Evolutionary conservation across 2,888 invertebrate genomes (phyloP).

Genomic region (Heliconius cydno): DNA sequence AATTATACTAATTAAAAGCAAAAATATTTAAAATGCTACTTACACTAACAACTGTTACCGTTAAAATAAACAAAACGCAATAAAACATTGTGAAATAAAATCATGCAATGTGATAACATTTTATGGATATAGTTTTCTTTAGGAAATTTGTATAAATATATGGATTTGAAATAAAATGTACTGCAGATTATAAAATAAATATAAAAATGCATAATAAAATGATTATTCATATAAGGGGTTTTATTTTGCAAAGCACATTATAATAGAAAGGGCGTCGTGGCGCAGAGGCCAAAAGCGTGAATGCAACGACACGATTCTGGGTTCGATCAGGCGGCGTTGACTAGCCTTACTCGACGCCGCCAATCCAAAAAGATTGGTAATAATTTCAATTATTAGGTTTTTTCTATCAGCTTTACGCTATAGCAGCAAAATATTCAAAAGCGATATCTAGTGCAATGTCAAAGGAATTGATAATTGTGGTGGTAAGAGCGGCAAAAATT

Average conservation of each 20-base stretch:
- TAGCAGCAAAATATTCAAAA: not conserved
- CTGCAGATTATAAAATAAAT: not conserved
- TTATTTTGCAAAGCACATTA: not conserved
- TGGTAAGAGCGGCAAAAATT: too few relatives aligned
- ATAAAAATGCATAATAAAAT: not conserved
- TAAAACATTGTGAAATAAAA: constrained; percentile 16
- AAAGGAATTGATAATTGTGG: not conserved
- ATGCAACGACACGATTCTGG: too few relatives aligned
- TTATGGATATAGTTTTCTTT: constrained; percentile 9
- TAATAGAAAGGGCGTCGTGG: too few relatives aligned
- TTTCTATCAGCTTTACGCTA: too few relatives aligned
- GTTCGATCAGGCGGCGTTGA: too few relatives aligned
- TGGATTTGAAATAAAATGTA: not conserved
- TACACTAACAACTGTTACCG: not conserved
- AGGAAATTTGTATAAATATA: not conserved
- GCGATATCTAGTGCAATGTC: not conserved
- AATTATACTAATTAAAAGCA: not conserved
- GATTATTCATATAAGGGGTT: not conserved
- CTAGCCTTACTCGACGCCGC: too few relatives aligned
- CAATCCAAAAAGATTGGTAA: too few relatives aligned
- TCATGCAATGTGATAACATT: constrained; percentile 5
- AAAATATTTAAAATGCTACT: not conserved
- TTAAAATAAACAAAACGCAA: not conserved
- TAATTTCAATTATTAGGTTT: too few relatives aligned
- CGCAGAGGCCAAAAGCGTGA: too few relatives aligned